Evolutionary conservation across 2,113 vertebrate genomes (phyloP).

Genomic region (Thomomys bottae): DNA sequence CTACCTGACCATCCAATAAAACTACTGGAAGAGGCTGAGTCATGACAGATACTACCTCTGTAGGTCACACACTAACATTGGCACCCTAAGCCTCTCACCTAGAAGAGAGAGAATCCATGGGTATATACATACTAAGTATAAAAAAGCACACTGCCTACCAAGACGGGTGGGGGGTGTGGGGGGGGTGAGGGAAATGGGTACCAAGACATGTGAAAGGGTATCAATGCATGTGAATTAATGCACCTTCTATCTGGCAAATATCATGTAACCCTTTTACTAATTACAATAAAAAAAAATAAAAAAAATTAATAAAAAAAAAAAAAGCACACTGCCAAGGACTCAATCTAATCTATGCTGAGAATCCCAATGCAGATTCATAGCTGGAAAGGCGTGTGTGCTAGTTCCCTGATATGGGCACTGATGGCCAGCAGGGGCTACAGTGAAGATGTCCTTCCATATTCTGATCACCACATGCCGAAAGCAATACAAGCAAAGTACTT

Average conservation of each 20-base stretch:
- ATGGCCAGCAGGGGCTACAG: neutral
- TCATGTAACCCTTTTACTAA: too few species aligned
- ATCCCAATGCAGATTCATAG: neutral
- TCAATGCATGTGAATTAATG: too few species aligned
- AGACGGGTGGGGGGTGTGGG: too few species aligned
- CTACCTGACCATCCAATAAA: neutral
- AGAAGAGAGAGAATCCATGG: conserved; percentile 13
- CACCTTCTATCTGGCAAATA: too few species aligned
- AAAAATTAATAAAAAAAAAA: too few species aligned
- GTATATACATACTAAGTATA: conserved; percentile 17
- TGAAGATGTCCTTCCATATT: neutral
- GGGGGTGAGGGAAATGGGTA: too few species aligned
- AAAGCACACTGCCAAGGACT: neutral
- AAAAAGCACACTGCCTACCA: neutral
- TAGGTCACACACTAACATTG: neutral
- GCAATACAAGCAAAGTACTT: neutral
- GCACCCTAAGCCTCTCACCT: neutral
- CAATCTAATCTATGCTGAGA: conserved; percentile 41
- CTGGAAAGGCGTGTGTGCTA: conserved; percentile 28
- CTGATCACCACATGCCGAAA: neutral
- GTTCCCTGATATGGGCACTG: neutral
- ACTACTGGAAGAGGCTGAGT: neutral
- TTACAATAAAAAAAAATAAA: too few species aligned
- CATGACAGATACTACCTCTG: neutral
- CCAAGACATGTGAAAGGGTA: too few species aligned